Conservation (phyloP, 1,140 invertebrate species). For the Zaprionus ghesquierei region DNA sequence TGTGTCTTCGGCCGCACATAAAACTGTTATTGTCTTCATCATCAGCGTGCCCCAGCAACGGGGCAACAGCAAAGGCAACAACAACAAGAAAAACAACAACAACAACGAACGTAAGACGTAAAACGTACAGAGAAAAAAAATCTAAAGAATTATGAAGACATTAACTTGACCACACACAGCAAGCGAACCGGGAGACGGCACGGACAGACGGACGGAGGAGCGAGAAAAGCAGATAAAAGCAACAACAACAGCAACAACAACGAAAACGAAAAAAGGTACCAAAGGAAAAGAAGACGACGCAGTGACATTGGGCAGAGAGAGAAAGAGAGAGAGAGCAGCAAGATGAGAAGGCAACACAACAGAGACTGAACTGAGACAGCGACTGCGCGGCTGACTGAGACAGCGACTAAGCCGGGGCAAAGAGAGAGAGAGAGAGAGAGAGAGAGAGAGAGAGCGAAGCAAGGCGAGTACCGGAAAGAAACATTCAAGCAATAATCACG, state of each 20-base stretch:
- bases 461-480: conserved; percentile 72
- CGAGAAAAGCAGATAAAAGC: conserved; percentile 43
- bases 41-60: conserved; percentile 60
- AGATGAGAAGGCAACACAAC: conserved; percentile 19
- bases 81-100: conserved; percentile 8
- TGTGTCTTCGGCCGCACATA: conserved; percentile 60
- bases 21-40: conserved; percentile 81
- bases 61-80: conserved; percentile 42
- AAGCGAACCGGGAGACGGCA: conserved; percentile 41
- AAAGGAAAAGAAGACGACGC: conserved; percentile 35
- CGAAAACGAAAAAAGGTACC: conserved; percentile 38
- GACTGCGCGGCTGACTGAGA: neutral
- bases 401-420: neutral
- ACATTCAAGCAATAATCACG: conserved; percentile 81
- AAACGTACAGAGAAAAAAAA: conserved; percentile 53
- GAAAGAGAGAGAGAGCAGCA: too few species aligned
- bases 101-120: conserved; percentile 39
- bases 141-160: conserved; percentile 80
- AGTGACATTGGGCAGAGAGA: conserved; percentile 54
- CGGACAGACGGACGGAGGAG: conserved; percentile 10
- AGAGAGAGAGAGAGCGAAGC: conserved; percentile 35
- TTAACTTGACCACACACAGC: conserved; percentile 80
- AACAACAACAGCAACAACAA: conserved; percentile 13
- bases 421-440: conserved; percentile 23
- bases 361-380: conserved; percentile 6